Evolutionary conservation across 2,797 vertebrate species (phyloP), one percentile per base, ranked within the genome.

Genomic region (Capromys pilorides): DNA sequence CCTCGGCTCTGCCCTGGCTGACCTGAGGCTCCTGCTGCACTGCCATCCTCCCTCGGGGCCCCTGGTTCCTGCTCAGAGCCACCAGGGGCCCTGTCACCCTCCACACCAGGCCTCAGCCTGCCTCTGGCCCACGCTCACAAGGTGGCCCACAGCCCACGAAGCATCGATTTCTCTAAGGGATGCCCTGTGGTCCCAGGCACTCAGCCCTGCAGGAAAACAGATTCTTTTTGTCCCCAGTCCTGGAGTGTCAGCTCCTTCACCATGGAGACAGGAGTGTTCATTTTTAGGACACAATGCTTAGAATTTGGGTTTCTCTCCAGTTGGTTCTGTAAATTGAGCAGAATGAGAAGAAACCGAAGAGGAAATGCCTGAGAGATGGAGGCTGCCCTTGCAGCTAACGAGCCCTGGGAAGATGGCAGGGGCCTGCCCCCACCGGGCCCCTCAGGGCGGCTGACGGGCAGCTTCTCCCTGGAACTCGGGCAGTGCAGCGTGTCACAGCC

Each of bases 311-410:
- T 75, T 83, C 80, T 83, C 80, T 91, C n/a, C 31, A n/a, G 14
- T 39, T 62, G 64, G 41, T 95, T 95, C 93, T 89, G n/a, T 51
- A 90, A 92, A 87, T 4, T 69, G 39, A 67, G 51, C 66, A 18
- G 33, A 13, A n/a, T 28, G 24, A 89, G 78, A 6, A 10, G 11
- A 6, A 41, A 59, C 73, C 61, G 45, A 11, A 85, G 67, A 77
- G 71, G 54, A 62, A 39, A 16, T 31, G 45, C 82, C 11, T 0
- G 41, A 11, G 5, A 9, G 36, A 49, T 31, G 51, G 62, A 66
- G 45, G 45, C 36, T 5, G 41, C 61, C 10, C 33, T 79, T 57
- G 8, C 8, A 1, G n/a, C 33, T 51, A 5, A 13, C 59, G 4
- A 75, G 77, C 10, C 19, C 18, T 1, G 0, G 26, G n/a, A 69